phyloP scores from a whole-genome alignment of 2,888 invertebrate genomes.

The Hypomecis atomaria region DNA sequence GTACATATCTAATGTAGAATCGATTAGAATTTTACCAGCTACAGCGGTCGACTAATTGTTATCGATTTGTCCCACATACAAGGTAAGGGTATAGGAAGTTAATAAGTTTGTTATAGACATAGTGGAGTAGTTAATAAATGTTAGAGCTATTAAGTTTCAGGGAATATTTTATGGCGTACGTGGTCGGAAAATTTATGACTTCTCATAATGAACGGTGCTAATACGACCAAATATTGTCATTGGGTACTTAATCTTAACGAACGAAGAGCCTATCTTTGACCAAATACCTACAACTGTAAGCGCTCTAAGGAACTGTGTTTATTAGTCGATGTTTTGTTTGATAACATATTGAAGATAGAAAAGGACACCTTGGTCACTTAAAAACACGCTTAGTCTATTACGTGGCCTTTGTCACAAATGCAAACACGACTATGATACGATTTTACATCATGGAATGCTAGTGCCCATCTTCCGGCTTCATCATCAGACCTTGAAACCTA shows the following conservation, averaged over 20 bases:
- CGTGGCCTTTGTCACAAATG: too few species aligned
- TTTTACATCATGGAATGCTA: too few species aligned
- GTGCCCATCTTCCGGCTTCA: too few species aligned
- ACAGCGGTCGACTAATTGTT: conserved; percentile 61
- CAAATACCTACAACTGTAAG: neutral
- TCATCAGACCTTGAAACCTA: too few species aligned
- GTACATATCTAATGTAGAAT: conserved; percentile 50
- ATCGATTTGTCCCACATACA: conserved; percentile 58
- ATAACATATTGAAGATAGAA: too few species aligned
- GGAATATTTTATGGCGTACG: conserved; percentile 17
- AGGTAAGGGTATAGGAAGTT: conserved; percentile 56
- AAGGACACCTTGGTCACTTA: too few species aligned
- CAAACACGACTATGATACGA: too few species aligned
- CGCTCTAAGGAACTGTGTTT: neutral
- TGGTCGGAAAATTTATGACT: conserved; percentile 13
- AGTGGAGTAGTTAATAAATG: conserved; percentile 20
- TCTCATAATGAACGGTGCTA: conserved; percentile 13
- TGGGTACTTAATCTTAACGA: neutral
- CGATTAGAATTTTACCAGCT: conserved; percentile 45
- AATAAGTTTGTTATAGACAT: conserved; percentile 21
- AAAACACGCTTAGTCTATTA: too few species aligned
- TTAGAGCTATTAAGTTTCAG: conserved; percentile 15
- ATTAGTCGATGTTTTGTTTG: too few species aligned
- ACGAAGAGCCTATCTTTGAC: neutral
- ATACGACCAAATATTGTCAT: conserved; percentile 1